phyloP scores from a whole-genome alignment of 2,888 invertebrate species.

The Drosophila histrio region DNA sequence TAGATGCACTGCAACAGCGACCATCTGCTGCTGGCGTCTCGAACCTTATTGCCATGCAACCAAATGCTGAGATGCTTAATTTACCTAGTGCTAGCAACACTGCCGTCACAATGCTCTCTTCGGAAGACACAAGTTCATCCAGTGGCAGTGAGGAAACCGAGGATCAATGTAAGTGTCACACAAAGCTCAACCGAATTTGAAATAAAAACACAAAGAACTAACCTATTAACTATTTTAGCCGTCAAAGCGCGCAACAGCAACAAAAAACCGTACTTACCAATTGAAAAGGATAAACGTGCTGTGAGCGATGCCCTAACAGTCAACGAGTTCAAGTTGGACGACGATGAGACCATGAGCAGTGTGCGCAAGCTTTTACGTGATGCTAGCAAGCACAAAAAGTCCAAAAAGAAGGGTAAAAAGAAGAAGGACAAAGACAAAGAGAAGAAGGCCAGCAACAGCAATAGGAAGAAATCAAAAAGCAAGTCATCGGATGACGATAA shows the following conservation, averaged over 20 bases:
- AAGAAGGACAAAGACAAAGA: constrained; percentile 77
- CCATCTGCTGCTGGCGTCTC: constrained; percentile 1
- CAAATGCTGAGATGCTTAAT: constrained; percentile 24
- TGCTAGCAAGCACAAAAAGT: constrained; percentile 88
- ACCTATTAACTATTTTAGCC: constrained; percentile 53
- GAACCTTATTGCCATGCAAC: constrained; percentile 5
- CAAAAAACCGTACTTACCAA: constrained; percentile 87
- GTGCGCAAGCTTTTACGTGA: constrained; percentile 94
- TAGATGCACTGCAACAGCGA: constrained; percentile 90
- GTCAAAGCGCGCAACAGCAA: constrained; percentile 87
- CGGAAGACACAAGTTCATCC: constrained; percentile 64
- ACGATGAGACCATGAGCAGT: constrained; percentile 93
- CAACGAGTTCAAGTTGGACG: constrained; percentile 85
- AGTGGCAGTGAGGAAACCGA: constrained; percentile 52
- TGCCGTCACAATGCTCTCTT: constrained; percentile 30
- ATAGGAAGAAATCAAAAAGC: constrained; percentile 80
- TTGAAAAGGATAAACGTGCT: constrained; percentile 75
- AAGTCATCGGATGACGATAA: constrained; percentile 42
- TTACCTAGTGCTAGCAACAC: constrained; percentile 8
- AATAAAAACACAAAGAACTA: constrained; percentile 20
- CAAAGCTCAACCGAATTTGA: not conserved
- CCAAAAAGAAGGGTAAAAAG: constrained; percentile 86
- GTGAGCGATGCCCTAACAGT: constrained; percentile 53
- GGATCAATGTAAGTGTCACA: constrained; percentile 56
- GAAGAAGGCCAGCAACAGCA: constrained; percentile 10